Base-by-base conservation (phyloP, 2,888 invertebrate species). In the Cosmia trapezina region DNA sequence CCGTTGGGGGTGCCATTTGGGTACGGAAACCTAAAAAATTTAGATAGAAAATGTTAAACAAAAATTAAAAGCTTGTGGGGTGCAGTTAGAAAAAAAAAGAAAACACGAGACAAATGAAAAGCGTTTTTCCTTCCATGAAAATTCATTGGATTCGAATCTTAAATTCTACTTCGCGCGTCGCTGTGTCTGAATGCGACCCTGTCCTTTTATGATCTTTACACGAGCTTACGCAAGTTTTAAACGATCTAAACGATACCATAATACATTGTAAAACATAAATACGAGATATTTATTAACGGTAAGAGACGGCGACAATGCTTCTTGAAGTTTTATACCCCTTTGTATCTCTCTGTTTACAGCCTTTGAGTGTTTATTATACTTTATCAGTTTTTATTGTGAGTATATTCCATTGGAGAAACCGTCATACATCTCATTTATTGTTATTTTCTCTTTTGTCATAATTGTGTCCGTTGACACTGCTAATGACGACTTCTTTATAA, bases 401-500 rank as follows among this genome's bases (percentile, higher is more conserved):
- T 60, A 4, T 68, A 68, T 74, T 75, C 68, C 61, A 53, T 69
- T 43, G 61, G 77, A 76, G 76, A 78, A 68, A 73, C 62, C 51
- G 61, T 73, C 61, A 78, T 80, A 67, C 63, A 70, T 60, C 54
- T 78, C 47, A 57, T 75, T 78, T 78, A 80, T 79, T 69, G 74
- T 69, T 74, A 64, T 74, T 77, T 63, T 80, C 64, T 76, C 60
- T 64, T 72, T 64, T 64, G 73, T 73, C 77, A 72, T 83, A 76
- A 74, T 65, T 72, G 68, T 76, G 57, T 77, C 62, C 53, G 73
- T 82, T 87, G 84, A 83, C 88, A 83, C 83, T 80, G 65, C 83
- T 80, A 70, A 86, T 87, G 90, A 88, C 88, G 89, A 89, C 87
- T 90, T 84, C 79, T 90, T 90, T 89, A 89, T 88, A 88, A 88